Evolutionary conservation across 2,888 invertebrate genomes (phyloP), one percentile per base, ranked within the genome.

Genomic region (Pecten maximus): DNA sequence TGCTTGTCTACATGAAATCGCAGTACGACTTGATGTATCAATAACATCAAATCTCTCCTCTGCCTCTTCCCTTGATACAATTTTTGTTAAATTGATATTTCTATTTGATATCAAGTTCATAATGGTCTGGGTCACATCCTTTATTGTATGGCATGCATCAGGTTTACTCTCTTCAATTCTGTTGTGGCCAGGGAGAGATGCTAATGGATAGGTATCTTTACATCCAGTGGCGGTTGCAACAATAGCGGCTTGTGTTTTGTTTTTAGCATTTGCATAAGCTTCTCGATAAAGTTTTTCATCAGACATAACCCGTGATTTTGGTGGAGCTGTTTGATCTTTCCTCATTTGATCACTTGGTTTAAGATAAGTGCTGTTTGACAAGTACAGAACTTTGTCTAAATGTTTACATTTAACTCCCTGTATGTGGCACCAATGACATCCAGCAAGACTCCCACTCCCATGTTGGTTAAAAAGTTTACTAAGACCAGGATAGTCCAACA

Each of bases 81-180:
- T 54, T 35, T 90, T 88, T 35, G 12, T 6, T 6, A 74, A 10
- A 74, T 88, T 60, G 10, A 88, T n/a, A 39, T 90, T 90, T 19
- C 44, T 88, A 23, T 40, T 16, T 19, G 90, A 60, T 28, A 90
- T 60, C 39, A 90, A 39, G 12, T 60, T 54, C n/a, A 88, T 60
- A n/a, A 90, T 88, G 23, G 40, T 90, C 44, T 90, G 90, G 19
- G 40, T 50, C 15, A 90, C 50, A 88, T 90, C 74, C 28, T 90
- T 90, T 8, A 90, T 60, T n/a, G 90, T 88, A 19, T 90, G 90
- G 12, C 60, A 88, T 28, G 44, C 60, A 90, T 90, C 88, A 8
- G 90, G 88, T 28, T 88, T n/a, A 88, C 54, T 90, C 15, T 74
- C 88, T 8, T 88, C 40, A 16, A 88, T n/a, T 35, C 87, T 60